Percentiles rank a stretch among this genome's conserved stretches.
Conservation (phyloP, 2,888 invertebrate species). For the Acanthosepion esculentum region DNA sequence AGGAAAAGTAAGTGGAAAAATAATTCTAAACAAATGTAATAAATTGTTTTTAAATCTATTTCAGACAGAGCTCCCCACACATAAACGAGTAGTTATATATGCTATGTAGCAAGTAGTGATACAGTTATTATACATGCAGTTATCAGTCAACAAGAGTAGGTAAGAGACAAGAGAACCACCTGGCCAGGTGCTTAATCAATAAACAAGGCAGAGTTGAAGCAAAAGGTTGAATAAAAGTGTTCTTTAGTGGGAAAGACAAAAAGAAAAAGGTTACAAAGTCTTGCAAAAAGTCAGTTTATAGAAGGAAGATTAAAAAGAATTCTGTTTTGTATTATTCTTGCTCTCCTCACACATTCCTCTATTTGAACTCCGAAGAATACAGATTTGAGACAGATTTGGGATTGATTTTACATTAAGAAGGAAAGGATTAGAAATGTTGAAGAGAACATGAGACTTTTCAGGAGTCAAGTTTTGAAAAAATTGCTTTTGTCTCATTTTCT, state of each 20-base stretch:
- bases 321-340: neutral
- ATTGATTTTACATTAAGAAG: neutral
- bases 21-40: neutral
- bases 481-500: neutral
- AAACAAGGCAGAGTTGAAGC: neutral
- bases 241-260: neutral
- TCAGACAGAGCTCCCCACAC: no score
- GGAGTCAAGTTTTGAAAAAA: neutral
- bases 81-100: neutral
- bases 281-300: neutral
- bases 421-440: neutral
- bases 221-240: neutral
- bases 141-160: slow-evolving; percentile 20
- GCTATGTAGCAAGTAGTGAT: neutral
- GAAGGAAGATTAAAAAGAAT: neutral
- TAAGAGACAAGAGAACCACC: slow-evolving; percentile 11
- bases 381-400: neutral
- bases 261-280: neutral
- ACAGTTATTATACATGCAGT: slow-evolving; percentile 5
- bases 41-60: no score
- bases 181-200: neutral
- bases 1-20: neutral
- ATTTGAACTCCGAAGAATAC: neutral
- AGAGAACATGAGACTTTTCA: neutral
- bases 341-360: neutral